phyloP scores from a whole-genome alignment of 1,140 invertebrate species.

The Drosophila grimshawi region DNA sequence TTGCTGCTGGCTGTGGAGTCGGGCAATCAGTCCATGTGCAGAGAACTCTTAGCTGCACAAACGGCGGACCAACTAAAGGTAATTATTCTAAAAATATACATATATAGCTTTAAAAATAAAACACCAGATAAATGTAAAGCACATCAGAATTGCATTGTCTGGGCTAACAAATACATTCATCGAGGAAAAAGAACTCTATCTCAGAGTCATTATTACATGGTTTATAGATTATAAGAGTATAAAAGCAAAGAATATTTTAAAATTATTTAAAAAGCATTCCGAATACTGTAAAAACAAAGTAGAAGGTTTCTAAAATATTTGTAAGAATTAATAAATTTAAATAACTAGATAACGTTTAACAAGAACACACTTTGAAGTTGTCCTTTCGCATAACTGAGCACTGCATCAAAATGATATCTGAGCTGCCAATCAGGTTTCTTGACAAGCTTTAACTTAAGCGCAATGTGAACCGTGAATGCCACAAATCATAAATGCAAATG shows the following conservation, averaged over 20 bases:
- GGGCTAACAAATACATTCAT: too few relatives aligned
- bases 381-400: too few relatives aligned
- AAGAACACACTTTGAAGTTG: too few relatives aligned
- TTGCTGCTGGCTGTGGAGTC: slow-evolving; percentile 96
- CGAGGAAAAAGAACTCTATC: too few relatives aligned
- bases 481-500: slow-evolving; percentile 48
- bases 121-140: neutral
- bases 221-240: too few relatives aligned
- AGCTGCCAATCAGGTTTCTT: slow-evolving; percentile 18
- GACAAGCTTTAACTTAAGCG: slow-evolving; percentile 2
- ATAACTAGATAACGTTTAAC: too few relatives aligned
- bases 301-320: too few relatives aligned
- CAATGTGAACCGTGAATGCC: neutral
- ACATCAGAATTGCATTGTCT: neutral
- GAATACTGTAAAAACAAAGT: too few relatives aligned
- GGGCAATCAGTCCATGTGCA: slow-evolving; percentile 96
- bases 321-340: too few relatives aligned
- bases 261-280: too few relatives aligned
- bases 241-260: too few relatives aligned
- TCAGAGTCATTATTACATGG: too few relatives aligned
- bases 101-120: neutral
- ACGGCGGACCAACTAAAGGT: slow-evolving; percentile 91
- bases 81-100: slow-evolving; percentile 35
- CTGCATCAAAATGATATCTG: neutral
- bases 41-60: slow-evolving; percentile 94